Evolutionary conservation across 2,113 vertebrate genomes (phyloP).

Genomic region (Oryzias melastigma): DNA sequence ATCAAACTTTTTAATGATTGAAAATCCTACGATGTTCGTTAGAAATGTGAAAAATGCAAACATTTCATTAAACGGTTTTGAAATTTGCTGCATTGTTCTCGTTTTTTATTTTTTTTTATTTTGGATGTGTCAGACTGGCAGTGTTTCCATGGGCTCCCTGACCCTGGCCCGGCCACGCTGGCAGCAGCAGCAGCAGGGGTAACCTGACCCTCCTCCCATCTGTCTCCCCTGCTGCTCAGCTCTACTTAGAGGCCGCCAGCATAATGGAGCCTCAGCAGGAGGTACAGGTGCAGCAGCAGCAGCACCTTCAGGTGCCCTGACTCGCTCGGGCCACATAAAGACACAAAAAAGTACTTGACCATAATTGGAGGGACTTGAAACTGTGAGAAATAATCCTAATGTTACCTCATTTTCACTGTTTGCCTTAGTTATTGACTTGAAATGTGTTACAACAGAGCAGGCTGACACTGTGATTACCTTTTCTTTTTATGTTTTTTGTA

Average conservation of each 20-base stretch:
- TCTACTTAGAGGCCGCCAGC: slow-evolving; percentile 35
- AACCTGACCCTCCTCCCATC: slow-evolving; percentile 82
- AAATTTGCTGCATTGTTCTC: slow-evolving; percentile 43
- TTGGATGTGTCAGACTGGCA: neutral
- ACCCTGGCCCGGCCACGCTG: slow-evolving; percentile 55
- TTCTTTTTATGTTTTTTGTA: slow-evolving; percentile 1
- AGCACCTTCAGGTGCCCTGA: slow-evolving; percentile 60
- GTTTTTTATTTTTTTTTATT: neutral
- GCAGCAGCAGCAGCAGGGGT: slow-evolving; percentile 65
- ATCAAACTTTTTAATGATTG: slow-evolving; percentile 77
- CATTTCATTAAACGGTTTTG: slow-evolving; percentile 82
- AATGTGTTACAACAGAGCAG: slow-evolving; percentile 31
- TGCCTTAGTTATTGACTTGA: slow-evolving; percentile 11
- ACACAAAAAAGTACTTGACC: slow-evolving; percentile 58
- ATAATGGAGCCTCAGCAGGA: slow-evolving; percentile 68
- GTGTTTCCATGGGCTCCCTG: slow-evolving; percentile 65
- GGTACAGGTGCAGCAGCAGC: slow-evolving; percentile 71
- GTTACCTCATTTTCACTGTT: slow-evolving; percentile 52
- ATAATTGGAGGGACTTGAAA: slow-evolving; percentile 56
- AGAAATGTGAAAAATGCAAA: slow-evolving; percentile 74
- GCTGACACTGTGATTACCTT: slow-evolving; percentile 27
- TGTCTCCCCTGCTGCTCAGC: slow-evolving; percentile 79
- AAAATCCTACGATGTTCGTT: slow-evolving; percentile 78
- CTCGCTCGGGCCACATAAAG: slow-evolving; percentile 46
- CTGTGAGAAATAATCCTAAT: slow-evolving; percentile 42